A percentile compares a stretch with the other conserved stretches of the same genome.
These are phyloP conservation scores for Omphaloscelis lunosa DNA, from an alignment of 2,888 invertebrate species.

Conservation along the genomic window DNA sequence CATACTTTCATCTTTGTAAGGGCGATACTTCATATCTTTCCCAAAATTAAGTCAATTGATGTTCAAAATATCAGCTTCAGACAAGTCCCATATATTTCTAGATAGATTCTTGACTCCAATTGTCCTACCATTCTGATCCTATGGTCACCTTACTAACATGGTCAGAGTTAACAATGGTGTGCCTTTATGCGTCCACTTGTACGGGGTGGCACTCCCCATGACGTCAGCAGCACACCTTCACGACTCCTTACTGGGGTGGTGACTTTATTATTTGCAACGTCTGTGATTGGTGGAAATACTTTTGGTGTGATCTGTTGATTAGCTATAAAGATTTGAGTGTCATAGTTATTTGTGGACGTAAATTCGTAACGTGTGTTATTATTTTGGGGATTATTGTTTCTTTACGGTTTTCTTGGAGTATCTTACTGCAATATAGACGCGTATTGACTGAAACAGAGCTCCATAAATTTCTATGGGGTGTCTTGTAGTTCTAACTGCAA, in stretches of 20 bases:
- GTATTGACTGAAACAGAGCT: neutral
- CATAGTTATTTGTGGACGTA: conserved; percentile 17
- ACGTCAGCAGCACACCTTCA: conserved; percentile 62
- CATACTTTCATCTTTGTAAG: too few species aligned
- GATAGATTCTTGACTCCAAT: neutral
- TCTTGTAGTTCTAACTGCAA: neutral
- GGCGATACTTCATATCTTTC: too few species aligned
- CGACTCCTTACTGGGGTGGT: conserved; percentile 34
- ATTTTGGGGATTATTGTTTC: neutral
- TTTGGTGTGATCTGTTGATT: conserved; percentile 10
- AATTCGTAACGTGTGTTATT: conserved; percentile 1
- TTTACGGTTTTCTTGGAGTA: neutral
- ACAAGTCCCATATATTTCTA: too few species aligned
- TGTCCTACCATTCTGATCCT: neutral
- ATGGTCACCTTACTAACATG: conserved; percentile 38
- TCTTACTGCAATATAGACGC: neutral
- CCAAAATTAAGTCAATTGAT: too few species aligned
- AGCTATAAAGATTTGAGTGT: conserved; percentile 31
- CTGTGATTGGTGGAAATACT: conserved; percentile 42
- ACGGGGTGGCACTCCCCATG: conserved; percentile 62
- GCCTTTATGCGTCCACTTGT: conserved; percentile 65
- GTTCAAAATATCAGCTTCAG: too few species aligned
- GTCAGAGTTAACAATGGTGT: conserved; percentile 59
- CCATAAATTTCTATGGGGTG: neutral
- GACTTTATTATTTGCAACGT: conserved; percentile 29